These are phyloP conservation scores for Nibea coibor DNA, from an alignment of 2,113 vertebrate species.

Conservation along the genomic window DNA sequence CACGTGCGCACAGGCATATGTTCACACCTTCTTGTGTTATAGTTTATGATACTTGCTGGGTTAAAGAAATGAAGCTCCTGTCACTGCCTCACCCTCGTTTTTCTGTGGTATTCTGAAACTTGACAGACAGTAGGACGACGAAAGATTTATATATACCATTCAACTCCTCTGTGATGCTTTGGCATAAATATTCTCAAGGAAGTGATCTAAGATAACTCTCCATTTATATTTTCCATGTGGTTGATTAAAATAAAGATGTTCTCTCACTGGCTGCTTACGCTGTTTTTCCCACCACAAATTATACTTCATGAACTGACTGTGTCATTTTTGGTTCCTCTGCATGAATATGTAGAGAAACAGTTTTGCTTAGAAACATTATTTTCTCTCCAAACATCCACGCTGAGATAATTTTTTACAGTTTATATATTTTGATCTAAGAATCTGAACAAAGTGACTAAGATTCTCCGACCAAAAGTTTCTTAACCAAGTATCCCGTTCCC, in stretches of 20 bases:
- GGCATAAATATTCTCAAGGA: slow-evolving; percentile 11
- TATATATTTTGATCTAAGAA: slow-evolving; percentile 28
- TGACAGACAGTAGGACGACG: not conserved
- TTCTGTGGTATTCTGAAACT: not conserved
- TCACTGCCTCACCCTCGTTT: slow-evolving; percentile 1
- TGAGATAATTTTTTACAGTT: slow-evolving; percentile 4
- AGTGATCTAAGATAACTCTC: slow-evolving; percentile 43
- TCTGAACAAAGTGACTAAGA: slow-evolving; percentile 19
- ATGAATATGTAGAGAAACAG: slow-evolving; percentile 34
- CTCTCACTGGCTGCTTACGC: slow-evolving; percentile 28
- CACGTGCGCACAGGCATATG: not conserved
- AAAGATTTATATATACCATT: not conserved
- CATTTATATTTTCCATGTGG: slow-evolving; percentile 31
- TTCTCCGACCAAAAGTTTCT: slow-evolving; percentile 13
- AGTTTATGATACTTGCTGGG: slow-evolving; percentile 7
- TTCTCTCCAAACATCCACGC: slow-evolving; percentile 12
- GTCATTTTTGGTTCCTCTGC: slow-evolving; percentile 29
- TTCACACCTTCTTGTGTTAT: not conserved
- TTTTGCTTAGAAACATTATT: slow-evolving; percentile 8
- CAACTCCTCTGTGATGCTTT: slow-evolving; percentile 11
- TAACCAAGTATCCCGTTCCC: not conserved
- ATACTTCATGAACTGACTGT: slow-evolving; percentile 28
- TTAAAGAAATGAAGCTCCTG: not conserved
- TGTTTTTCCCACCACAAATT: slow-evolving; percentile 57
- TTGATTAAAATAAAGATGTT: slow-evolving; percentile 43